Conservation (phyloP, 2,113 vertebrate species). For the Acanthisitta chloris region DNA sequence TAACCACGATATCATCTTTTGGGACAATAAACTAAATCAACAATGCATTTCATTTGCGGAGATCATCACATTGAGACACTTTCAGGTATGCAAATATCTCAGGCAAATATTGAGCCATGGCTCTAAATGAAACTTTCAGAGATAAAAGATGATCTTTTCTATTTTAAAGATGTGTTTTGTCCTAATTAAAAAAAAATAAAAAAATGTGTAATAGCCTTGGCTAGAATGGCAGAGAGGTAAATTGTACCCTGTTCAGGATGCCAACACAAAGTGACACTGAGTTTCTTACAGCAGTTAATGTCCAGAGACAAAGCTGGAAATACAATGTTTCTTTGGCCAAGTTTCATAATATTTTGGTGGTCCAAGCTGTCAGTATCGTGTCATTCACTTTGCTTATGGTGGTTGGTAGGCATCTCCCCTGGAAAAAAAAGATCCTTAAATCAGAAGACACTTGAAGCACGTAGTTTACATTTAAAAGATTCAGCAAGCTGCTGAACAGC, state of each 20-base stretch:
- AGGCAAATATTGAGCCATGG: not conserved
- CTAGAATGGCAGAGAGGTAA: not conserved
- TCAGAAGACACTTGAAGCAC: not conserved
- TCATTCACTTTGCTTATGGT: not conserved
- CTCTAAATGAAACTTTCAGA: constrained; percentile 15
- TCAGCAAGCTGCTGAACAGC: not conserved
- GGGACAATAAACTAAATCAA: constrained; percentile 40
- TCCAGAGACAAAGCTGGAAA: not conserved
- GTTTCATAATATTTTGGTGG: not conserved
- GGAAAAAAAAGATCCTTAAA: not conserved
- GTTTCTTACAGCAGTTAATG: not conserved
- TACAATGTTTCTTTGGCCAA: not conserved
- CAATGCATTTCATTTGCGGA: constrained; percentile 14
- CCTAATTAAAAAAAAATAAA: not conserved
- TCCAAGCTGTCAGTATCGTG: not conserved
- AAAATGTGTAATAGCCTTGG: not conserved
- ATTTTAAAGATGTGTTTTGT: constrained; percentile 18
- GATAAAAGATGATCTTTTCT: constrained; percentile 4
- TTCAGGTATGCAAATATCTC: constrained; percentile 27
- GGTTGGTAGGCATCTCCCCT: not conserved
- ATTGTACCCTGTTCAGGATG: not conserved
- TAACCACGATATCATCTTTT: constrained; percentile 20
- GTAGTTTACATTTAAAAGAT: not conserved
- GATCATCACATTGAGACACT: not conserved
- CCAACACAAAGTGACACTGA: not conserved